These are phyloP conservation scores for Eupithecia insigniata DNA, from an alignment of 2,888 invertebrate species.

Conservation along the genomic window DNA sequence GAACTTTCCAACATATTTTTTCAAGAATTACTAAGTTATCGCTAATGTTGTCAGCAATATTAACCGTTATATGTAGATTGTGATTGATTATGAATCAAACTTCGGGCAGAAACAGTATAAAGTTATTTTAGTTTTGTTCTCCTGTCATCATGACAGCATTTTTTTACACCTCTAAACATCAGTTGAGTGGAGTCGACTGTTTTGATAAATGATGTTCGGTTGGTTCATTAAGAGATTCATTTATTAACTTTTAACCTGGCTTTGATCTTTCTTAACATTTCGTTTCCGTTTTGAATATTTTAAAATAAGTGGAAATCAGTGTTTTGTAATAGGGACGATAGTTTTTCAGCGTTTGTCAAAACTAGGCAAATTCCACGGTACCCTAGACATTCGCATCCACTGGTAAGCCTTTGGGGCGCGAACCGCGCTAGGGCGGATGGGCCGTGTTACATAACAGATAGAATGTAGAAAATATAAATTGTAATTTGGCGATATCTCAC, in stretches of 20 bases:
- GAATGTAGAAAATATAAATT: not conserved
- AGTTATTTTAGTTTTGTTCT: not conserved
- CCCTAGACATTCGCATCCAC: not conserved
- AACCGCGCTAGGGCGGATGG: not conserved
- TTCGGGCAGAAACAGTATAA: not conserved
- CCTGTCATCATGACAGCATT: not conserved
- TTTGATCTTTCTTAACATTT: constrained; percentile 21
- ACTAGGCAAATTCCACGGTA: not conserved
- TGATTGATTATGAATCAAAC: not conserved
- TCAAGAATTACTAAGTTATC: too few species aligned
- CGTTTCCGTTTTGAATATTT: constrained; percentile 16
- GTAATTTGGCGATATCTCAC: not conserved
- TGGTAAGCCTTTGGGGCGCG: not conserved
- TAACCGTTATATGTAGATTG: not conserved
- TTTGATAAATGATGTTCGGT: constrained; percentile 24
- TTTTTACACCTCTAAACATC: constrained; percentile 6
- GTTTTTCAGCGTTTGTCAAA: not conserved
- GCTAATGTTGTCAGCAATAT: not conserved
- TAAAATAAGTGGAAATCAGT: not conserved
- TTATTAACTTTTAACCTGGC: constrained; percentile 31
- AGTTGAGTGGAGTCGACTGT: constrained; percentile 17
- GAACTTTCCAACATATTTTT: not conserved
- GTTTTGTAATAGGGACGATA: not conserved
- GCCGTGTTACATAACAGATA: not conserved
- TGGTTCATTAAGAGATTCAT: constrained; percentile 29